These are phyloP conservation scores for Acheta domesticus DNA, from an alignment of 2,888 invertebrate genomes.

Conservation along the genomic window DNA sequence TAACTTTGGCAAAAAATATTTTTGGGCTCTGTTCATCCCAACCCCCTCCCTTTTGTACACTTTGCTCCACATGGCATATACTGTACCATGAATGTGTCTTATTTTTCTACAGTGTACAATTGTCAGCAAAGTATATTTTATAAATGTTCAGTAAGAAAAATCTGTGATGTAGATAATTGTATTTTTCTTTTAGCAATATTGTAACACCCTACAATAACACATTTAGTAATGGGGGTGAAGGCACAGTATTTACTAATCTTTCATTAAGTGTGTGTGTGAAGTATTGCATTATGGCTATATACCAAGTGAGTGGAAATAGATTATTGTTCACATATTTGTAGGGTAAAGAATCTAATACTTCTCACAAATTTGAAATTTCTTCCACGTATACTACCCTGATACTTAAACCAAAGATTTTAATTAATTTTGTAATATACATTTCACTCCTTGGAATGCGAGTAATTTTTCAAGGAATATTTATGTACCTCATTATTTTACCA, in stretches of 20 bases:
- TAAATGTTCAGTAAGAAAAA: background rate
- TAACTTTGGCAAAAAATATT: background rate
- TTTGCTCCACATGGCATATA: background rate
- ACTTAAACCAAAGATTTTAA: conserved; percentile 24
- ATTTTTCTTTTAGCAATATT: background rate
- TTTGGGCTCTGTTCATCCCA: background rate
- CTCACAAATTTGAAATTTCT: background rate
- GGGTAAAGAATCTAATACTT: too few relatives aligned
- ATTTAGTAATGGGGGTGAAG: background rate
- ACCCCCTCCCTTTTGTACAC: background rate
- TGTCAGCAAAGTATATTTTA: background rate
- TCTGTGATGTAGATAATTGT: background rate
- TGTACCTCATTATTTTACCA: conserved; percentile 18
- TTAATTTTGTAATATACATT: conserved; percentile 22
- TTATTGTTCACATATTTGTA: too few relatives aligned
- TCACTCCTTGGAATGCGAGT: conserved; percentile 24
- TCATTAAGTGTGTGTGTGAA: too few relatives aligned
- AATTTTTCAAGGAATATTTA: conserved; percentile 12
- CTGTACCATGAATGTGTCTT: background rate
- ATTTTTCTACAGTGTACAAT: background rate
- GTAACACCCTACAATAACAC: background rate
- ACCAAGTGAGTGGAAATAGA: too few relatives aligned
- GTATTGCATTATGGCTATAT: too few relatives aligned
- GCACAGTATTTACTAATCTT: too few relatives aligned
- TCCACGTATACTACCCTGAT: background rate